Evolutionary conservation across 2,113 vertebrate species (phyloP).

Genomic region (Corynorhinus townsendii): DNA sequence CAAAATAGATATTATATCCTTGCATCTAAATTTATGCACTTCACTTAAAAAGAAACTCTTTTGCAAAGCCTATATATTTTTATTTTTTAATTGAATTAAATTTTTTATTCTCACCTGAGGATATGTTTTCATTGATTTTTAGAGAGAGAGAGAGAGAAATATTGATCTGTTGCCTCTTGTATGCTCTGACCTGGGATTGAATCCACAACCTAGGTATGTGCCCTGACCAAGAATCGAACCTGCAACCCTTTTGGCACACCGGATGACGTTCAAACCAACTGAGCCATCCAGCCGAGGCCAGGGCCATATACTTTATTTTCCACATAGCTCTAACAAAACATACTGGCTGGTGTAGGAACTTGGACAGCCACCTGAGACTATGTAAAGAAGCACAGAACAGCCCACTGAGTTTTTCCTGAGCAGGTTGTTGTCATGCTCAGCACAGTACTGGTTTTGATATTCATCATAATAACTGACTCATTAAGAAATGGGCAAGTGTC

Average conservation of each 20-base stretch:
- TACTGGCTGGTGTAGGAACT: not conserved
- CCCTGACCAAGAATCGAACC: not conserved
- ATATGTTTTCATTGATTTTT: not conserved
- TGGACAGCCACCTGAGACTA: not conserved
- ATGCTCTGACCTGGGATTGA: not conserved
- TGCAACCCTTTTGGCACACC: not conserved
- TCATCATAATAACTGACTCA: not conserved
- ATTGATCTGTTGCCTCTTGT: not conserved
- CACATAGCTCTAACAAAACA: not conserved
- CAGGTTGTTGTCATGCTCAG: not conserved
- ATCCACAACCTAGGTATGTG: not conserved
- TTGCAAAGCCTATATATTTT: not conserved
- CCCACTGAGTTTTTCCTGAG: not conserved
- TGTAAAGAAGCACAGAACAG: not conserved
- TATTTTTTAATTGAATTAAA: not conserved
- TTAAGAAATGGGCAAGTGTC: not conserved
- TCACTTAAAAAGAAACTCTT: not conserved
- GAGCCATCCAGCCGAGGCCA: not conserved
- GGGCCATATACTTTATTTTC: not conserved
- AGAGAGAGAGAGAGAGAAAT: not conserved
- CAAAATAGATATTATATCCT: not conserved
- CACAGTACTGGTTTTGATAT: not conserved
- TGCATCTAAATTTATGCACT: not conserved
- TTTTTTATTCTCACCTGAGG: not conserved
- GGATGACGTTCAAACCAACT: not conserved